Percentiles rank a stretch among this genome's conserved stretches.
Conservation (phyloP, 2,113 vertebrate species). For the Lipophrys pholis region DNA sequence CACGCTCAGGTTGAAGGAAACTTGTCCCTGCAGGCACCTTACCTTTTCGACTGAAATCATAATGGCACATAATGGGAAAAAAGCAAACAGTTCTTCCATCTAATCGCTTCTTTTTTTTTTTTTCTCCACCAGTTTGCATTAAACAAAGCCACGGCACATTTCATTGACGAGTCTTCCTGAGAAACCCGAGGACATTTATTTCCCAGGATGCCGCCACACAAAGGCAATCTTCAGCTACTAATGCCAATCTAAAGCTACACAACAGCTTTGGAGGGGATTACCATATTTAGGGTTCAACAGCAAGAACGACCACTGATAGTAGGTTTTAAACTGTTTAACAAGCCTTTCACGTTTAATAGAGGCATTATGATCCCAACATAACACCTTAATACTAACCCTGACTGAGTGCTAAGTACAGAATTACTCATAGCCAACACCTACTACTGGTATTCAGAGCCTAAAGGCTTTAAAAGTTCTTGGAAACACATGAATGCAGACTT, state of each 20-base stretch:
- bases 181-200: constrained; percentile 34
- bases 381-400: neutral
- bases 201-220: constrained; percentile 48
- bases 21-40: constrained; percentile 67
- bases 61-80: constrained; percentile 44
- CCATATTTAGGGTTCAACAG: constrained; percentile 26
- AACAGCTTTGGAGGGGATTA: constrained; percentile 19
- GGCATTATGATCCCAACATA: constrained; percentile 15
- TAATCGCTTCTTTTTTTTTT: neutral
- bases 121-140: neutral
- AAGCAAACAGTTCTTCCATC: constrained; percentile 44
- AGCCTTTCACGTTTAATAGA: constrained; percentile 11
- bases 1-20: constrained; percentile 54
- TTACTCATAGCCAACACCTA: constrained; percentile 34
- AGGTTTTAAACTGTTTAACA: constrained; percentile 10
- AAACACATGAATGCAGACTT: constrained; percentile 17
- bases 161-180: constrained; percentile 42
- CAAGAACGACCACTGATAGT: neutral
- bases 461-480: constrained; percentile 26
- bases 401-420: neutral
- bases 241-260: constrained; percentile 24
- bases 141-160: constrained; percentile 2
- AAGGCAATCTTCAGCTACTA: constrained; percentile 17
- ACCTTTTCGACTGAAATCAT: constrained; percentile 43
- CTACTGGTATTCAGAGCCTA: constrained; percentile 42